Evolutionary conservation across 2,113 vertebrate genomes (phyloP), one percentile per base, ranked within the genome.

Genomic region (Emberiza fucata): DNA sequence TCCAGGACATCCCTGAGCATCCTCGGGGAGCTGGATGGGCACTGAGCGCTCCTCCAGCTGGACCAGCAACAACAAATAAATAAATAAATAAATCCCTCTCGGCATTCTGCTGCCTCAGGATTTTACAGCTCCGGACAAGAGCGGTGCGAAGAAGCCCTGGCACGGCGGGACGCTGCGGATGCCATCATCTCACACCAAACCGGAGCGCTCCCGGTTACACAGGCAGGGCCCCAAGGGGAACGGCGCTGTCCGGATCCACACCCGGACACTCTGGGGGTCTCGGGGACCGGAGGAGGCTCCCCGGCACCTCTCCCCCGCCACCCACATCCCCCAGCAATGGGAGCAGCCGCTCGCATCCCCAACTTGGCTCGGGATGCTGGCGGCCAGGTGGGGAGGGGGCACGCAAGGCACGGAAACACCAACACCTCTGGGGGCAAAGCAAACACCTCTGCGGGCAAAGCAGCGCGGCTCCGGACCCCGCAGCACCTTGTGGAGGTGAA

Each of bases 61-160:
- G 25, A 51, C 17, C 65, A 65, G 51, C 16, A 7, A 40, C 16
- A n/a, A 48, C 35, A 73, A 39, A 66, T 63, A 66, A 42, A 48
- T 39, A 73, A 39, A 66, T 63, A 66, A 42, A 66, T 65, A 53
- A 94, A 90, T 77, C 28, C 47, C 35, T 61, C 44, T 15, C 2
- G 53, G 70, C 77, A 79, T 94, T 95, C 45, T 44, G 80, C 88
- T 83, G 86, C 77, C 76, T 93, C 56, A 29, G 92, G 91, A 37
- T 94, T 88, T 86, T 40, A n/a, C 3, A 12, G 61, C 5, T 2
- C 39, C 8, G 29, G 81, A 81, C 28, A 33, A 27, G 3, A 35
- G 37, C 12, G 4, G 37, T 27, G 61, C 1, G 31, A 37, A 87
- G 31, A 37, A 87, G 53, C 88, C 57, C 77, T 2, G 56, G 69